A percentile compares a stretch with the other conserved stretches of the same genome.
phyloP scores from a whole-genome alignment of 2,888 invertebrate genomes.

The Gasteruption jaculator region DNA sequence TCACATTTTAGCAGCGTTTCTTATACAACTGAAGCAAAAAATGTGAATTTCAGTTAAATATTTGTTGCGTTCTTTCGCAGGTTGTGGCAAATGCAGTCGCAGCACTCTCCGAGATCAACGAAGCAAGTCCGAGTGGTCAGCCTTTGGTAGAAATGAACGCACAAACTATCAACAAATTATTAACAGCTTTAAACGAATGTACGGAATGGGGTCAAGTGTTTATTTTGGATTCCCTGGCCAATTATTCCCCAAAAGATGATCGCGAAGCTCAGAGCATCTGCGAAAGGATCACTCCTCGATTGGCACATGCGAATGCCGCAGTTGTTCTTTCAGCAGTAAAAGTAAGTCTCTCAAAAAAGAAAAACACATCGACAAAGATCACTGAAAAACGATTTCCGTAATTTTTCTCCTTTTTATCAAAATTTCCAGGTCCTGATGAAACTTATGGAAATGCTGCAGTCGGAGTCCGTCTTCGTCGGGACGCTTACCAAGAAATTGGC shows the following conservation, averaged over 20 bases:
- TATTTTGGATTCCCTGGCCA: constrained; percentile 94
- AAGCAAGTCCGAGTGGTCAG: constrained; percentile 91
- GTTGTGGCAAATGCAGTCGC: constrained; percentile 99
- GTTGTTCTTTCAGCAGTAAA: constrained; percentile 98
- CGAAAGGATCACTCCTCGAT: constrained; percentile 92
- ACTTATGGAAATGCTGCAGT: constrained; percentile 93
- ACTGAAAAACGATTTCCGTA: neutral
- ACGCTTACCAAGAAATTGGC: constrained; percentile 95
- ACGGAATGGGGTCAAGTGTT: constrained; percentile 99
- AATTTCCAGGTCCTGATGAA: constrained; percentile 79
- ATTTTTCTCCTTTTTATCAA: constrained; percentile 4
- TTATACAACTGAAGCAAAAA: too few relatives aligned
- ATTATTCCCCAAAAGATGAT: constrained; percentile 95
- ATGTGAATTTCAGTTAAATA: too few relatives aligned
- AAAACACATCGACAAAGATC: too few relatives aligned
- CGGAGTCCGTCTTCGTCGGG: constrained; percentile 89
- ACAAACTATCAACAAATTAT: constrained; percentile 93
- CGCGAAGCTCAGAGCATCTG: constrained; percentile 98
- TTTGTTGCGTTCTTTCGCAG: too few relatives aligned
- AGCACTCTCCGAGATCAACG: constrained; percentile 96
- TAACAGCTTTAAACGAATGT: constrained; percentile 98
- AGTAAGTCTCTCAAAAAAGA: constrained; percentile 60
- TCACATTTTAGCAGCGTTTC: too few relatives aligned
- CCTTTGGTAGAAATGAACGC: constrained; percentile 96
- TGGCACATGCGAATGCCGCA: constrained; percentile 99